Percentiles rank a stretch among this genome's conserved stretches.
These are phyloP conservation scores for Mimumesa dahlbomi DNA, from an alignment of 2,888 invertebrate genomes.

Conservation along the genomic window DNA sequence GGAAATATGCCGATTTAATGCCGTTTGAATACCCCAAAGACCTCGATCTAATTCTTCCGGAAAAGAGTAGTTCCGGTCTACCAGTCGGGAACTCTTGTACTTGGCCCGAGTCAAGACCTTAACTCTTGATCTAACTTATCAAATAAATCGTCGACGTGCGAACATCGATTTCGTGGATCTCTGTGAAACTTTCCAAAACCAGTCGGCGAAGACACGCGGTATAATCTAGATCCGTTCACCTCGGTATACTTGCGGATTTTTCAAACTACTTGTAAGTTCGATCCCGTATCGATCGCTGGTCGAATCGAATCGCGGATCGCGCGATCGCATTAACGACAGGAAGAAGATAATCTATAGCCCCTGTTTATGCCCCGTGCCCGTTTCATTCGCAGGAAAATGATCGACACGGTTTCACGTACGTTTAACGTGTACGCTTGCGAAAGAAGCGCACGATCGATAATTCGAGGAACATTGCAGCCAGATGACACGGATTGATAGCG, in stretches of 20 bases:
- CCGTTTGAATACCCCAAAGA: too few relatives aligned
- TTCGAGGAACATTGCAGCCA: slow-evolving; percentile 27
- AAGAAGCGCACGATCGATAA: slow-evolving; percentile 37
- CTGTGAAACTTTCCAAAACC: too few relatives aligned
- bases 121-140: too few relatives aligned
- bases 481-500: slow-evolving; percentile 43
- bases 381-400: slow-evolving; percentile 30
- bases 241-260: background rate
- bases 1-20: too few relatives aligned
- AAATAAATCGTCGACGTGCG: too few relatives aligned
- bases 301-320: slow-evolving; percentile 17
- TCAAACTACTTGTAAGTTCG: slow-evolving; percentile 8
- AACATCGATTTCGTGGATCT: too few relatives aligned
- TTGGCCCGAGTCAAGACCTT: too few relatives aligned
- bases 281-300: slow-evolving; percentile 4
- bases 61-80: too few relatives aligned
- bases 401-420: slow-evolving; percentile 24
- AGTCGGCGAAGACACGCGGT: too few relatives aligned
- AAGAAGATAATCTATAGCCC: slow-evolving; percentile 71
- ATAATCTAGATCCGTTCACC: too few relatives aligned
- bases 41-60: too few relatives aligned
- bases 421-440: slow-evolving; percentile 13
- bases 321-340: slow-evolving; percentile 67
- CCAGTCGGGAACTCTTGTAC: too few relatives aligned
- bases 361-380: slow-evolving; percentile 58